These are phyloP conservation scores for Plotosus lineatus DNA, from an alignment of 2,113 vertebrate genomes.

Conservation along the genomic window DNA sequence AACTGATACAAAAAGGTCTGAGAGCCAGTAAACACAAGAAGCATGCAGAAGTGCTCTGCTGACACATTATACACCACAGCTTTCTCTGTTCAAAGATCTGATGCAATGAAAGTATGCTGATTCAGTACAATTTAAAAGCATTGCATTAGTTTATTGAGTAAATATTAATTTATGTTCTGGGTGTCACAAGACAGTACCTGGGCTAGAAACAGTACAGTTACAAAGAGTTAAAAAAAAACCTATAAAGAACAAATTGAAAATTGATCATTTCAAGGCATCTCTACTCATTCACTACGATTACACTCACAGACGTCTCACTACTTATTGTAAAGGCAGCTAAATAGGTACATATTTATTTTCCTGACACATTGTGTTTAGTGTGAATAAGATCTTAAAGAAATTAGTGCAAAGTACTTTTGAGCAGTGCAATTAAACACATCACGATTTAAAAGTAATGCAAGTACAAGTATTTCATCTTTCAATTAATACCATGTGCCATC, in stretches of 20 bases:
- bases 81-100: conserved; percentile 69
- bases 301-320: not conserved
- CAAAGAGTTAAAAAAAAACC: too few relatives aligned
- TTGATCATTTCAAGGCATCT: not conserved
- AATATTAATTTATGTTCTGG: not conserved
- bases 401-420: conserved; percentile 2
- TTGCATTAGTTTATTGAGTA: conserved; percentile 18
- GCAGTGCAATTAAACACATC: conserved; percentile 10
- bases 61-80: conserved; percentile 79
- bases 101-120: conserved; percentile 31
- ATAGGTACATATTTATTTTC: not conserved
- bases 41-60: conserved; percentile 61
- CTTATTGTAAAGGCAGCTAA: conserved; percentile 16
- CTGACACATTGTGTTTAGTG: not conserved
- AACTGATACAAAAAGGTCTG: conserved; percentile 49
- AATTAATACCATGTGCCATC: not conserved
- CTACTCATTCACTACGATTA: not conserved
- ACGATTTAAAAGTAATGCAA: not conserved
- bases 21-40: conserved; percentile 18
- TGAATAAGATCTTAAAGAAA: not conserved
- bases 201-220: not conserved
- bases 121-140: not conserved
- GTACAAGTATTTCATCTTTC: not conserved
- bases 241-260: not conserved
- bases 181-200: not conserved